phyloP scores from a whole-genome alignment of 2,888 invertebrate species.

The Blera fallax region DNA sequence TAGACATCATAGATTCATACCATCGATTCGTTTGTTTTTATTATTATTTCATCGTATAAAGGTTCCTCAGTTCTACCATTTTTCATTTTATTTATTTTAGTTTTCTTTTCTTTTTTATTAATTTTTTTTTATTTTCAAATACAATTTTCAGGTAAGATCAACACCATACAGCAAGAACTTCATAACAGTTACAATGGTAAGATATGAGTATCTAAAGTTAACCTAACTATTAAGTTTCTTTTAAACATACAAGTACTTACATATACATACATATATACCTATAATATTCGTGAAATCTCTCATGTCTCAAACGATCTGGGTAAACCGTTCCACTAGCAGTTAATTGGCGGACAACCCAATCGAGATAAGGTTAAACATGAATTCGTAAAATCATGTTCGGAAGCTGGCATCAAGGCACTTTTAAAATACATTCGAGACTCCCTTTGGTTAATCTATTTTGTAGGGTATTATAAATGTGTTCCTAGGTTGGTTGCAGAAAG shows the following conservation, averaged over 20 bases:
- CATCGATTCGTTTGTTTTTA: too few relatives aligned
- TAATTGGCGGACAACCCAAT: background rate
- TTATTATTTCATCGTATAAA: too few relatives aligned
- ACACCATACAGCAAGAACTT: slow-evolving; percentile 72
- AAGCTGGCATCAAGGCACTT: slow-evolving; percentile 24
- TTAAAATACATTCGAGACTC: background rate
- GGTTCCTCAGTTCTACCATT: too few relatives aligned
- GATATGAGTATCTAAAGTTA: slow-evolving; percentile 40
- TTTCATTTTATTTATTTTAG: background rate
- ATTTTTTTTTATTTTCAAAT: slow-evolving; percentile 4
- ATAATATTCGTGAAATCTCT: background rate
- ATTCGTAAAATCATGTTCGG: slow-evolving; percentile 45
- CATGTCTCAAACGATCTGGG: background rate
- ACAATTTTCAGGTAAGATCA: slow-evolving; percentile 68
- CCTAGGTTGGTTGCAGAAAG: background rate
- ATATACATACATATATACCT: background rate
- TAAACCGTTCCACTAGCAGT: too few relatives aligned
- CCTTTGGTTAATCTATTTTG: background rate
- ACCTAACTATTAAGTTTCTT: background rate
- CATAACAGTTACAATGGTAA: slow-evolving; percentile 71
- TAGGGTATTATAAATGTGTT: slow-evolving; percentile 19
- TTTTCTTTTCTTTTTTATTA: slow-evolving; percentile 28
- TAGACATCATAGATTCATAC: too few relatives aligned
- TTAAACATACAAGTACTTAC: background rate
- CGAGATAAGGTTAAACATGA: background rate